A percentile compares a stretch with the other conserved stretches of the same genome.
These are phyloP conservation scores for Ailurus styani DNA, from an alignment of 2,113 vertebrate genomes.

Conservation along the genomic window DNA sequence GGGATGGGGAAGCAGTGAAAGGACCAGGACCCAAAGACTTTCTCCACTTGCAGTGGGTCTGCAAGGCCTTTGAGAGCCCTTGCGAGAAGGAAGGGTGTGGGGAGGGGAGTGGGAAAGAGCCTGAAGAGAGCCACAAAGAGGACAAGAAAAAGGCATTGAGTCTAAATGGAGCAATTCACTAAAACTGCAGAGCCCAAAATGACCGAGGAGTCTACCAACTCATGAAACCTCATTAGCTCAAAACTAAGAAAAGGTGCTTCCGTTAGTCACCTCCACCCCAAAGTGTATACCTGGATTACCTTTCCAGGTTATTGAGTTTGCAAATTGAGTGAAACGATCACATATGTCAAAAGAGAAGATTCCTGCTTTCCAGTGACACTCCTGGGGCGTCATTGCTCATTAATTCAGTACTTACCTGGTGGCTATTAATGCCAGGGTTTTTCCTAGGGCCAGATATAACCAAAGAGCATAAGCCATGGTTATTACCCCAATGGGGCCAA, in stretches of 20 bases:
- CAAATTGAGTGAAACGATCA: not conserved
- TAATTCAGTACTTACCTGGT: accelerated
- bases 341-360: not conserved
- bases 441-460: not conserved
- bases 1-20: not conserved
- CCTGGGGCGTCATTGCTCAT: not conserved
- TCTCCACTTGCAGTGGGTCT: not conserved
- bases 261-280: not conserved
- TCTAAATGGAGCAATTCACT: not conserved
- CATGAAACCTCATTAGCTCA: not conserved
- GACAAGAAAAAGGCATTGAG: not conserved
- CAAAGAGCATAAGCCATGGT: not conserved
- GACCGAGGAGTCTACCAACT: not conserved
- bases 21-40: accelerated
- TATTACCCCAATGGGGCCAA: not conserved
- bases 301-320: not conserved
- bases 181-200: not conserved
- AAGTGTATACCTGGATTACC: accelerated
- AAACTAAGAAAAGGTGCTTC: not conserved
- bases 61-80: not conserved
- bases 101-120: not conserved
- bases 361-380: not conserved
- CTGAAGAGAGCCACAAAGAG: not conserved
- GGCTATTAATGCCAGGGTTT: not conserved
- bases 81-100: not conserved